Base-by-base conservation (phyloP, 2,797 vertebrate species). In the Pangasius mekongensis region DNA sequence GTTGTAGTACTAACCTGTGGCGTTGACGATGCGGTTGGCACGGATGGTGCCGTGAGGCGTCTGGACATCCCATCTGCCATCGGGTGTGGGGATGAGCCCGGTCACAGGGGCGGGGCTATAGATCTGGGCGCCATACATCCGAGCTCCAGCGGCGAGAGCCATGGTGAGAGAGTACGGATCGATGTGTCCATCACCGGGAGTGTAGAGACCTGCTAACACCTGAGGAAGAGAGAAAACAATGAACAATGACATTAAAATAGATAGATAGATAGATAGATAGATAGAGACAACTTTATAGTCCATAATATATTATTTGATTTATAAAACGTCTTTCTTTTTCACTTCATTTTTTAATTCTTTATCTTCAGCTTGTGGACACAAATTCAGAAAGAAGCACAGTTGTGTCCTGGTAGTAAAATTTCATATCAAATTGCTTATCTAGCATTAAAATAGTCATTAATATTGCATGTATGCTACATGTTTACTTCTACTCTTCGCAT, bases 121-220 rank as follows among this genome's bases (percentile, higher is more conserved):
- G 93, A 99, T 95, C 64, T 97, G 95, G n/a, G 98, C 98, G 0
- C 98, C 98, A 0, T 98, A 97, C 96, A 98, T 97, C 62, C 98
- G 97, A 83, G 98, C 99, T 11, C 99, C 99, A 5, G 97, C 96
- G 10, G 99, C 98, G 92, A 99, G 94, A 10, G 98, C 98, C 98
- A 99, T 99, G 0, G 98, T 99, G 83, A 99, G 96, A 89, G 98
- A 99, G 92, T 99, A 99, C 0, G 99, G 98, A 94, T 99, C 99
- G 24, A 99, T 99, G 93, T 99, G 98, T 58, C 99, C 99, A 84
- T 99, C 99, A 81, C 97, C 98, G 49, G 98, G 98, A 43, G 98
- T 99, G 93, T 99, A 97, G 13, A 99, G 95, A 71, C 98, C 99
- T 22, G 98, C 97, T 93, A 99, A 92, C 93, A 99, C 95, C 99